Evolutionary conservation across 2,797 vertebrate genomes (phyloP).

Genomic region (Bovichtus variegatus): DNA sequence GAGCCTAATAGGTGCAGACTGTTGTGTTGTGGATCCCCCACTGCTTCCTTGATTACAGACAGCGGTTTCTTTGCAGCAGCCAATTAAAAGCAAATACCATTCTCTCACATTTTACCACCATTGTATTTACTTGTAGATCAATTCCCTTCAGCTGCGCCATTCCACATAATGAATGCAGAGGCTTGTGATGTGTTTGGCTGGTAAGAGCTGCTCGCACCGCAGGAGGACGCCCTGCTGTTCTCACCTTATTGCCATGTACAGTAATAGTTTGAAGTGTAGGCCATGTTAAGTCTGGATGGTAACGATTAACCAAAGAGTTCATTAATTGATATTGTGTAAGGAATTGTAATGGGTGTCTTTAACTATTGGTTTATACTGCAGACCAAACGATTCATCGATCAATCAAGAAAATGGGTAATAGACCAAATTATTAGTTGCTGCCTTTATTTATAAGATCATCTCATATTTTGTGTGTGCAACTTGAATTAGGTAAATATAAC

Average conservation of each 20-base stretch:
- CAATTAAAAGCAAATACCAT: slow-evolving; percentile 78
- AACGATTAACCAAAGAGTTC: slow-evolving; percentile 17
- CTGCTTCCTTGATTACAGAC: slow-evolving; percentile 74
- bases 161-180: slow-evolving; percentile 76
- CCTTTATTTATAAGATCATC: too few species aligned
- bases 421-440: too few species aligned
- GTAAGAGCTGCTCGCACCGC: slow-evolving; percentile 45
- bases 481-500: too few species aligned
- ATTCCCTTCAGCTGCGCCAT: slow-evolving; percentile 69
- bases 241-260: slow-evolving; percentile 50
- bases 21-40: slow-evolving; percentile 68
- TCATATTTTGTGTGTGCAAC: too few species aligned
- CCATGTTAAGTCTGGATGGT: slow-evolving; percentile 24
- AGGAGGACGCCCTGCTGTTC: slow-evolving; percentile 55
- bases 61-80: slow-evolving; percentile 73
- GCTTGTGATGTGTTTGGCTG: slow-evolving; percentile 69
- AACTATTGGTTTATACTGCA: too few species aligned
- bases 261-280: slow-evolving; percentile 34
- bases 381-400: too few species aligned
- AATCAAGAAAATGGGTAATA: too few species aligned
- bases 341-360: too few species aligned
- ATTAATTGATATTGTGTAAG: background rate
- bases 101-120: slow-evolving; percentile 69
- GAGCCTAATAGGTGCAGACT: slow-evolving; percentile 58
- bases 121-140: slow-evolving; percentile 75